These are phyloP conservation scores for Apamea epomidion DNA, from an alignment of 2,888 invertebrate species.

Conservation along the genomic window DNA sequence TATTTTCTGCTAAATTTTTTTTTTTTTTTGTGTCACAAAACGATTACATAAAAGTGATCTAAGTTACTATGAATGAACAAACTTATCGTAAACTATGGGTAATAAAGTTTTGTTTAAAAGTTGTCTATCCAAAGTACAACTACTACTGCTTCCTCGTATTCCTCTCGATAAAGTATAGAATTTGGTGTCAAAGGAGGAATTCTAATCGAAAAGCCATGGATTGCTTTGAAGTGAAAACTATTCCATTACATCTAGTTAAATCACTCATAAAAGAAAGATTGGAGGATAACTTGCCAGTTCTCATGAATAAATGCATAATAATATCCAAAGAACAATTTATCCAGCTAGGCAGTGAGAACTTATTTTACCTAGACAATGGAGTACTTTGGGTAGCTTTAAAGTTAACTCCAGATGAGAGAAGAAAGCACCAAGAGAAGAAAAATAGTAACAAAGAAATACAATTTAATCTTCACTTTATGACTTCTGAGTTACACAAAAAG, in stretches of 20 bases:
- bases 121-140: conserved; percentile 88
- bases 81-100: conserved; percentile 83
- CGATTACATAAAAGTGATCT: conserved; percentile 1
- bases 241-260: conserved; percentile 75
- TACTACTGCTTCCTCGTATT: conserved; percentile 83
- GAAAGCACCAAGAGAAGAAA: conserved; percentile 72
- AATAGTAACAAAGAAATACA: conserved; percentile 70
- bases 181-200: conserved; percentile 73
- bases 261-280: conserved; percentile 75
- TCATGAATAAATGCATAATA: conserved; percentile 82
- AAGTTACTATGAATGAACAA: conserved; percentile 83
- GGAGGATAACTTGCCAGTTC: conserved; percentile 77
- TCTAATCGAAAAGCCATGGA: conserved; percentile 73
- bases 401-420: conserved; percentile 76
- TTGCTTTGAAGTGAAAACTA: conserved; percentile 76
- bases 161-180: conserved; percentile 85
- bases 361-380: conserved; percentile 86
- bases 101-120: conserved; percentile 86
- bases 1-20: conserved; percentile 16
- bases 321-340: conserved; percentile 83
- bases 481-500: conserved; percentile 84
- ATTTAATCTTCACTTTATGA: conserved; percentile 79
- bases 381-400: conserved; percentile 85
- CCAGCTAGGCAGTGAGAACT: conserved; percentile 84
- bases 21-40: conserved; percentile 36